phyloP scores from a whole-genome alignment of 2,113 vertebrate species.

The Saimiri boliviensis region DNA sequence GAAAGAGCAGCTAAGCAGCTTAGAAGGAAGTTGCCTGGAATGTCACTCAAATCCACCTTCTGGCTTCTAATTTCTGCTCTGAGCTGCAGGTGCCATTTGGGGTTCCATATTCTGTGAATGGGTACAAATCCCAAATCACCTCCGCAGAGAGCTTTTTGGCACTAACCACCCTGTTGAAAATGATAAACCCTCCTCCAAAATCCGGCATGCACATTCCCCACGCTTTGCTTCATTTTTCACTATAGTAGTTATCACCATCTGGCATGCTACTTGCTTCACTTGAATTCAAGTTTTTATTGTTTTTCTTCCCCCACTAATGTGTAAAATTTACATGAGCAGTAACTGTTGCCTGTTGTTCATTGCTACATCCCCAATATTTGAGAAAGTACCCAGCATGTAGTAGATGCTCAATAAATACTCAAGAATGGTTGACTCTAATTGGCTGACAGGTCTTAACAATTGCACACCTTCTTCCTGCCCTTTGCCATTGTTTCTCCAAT shows the following conservation, averaged over 20 bases:
- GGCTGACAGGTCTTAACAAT: not conserved
- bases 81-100: not conserved
- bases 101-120: constrained; percentile 41
- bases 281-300: not conserved
- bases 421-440: not conserved
- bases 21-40: not conserved
- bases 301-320: not conserved
- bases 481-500: not conserved
- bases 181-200: constrained; percentile 12
- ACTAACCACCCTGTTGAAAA: constrained; percentile 22
- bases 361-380: not conserved
- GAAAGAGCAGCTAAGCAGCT: not conserved
- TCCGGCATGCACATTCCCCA: rapidly evolving
- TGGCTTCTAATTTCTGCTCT: not conserved
- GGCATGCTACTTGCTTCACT: not conserved
- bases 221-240: not conserved
- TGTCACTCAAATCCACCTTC: not conserved
- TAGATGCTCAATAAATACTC: not conserved
- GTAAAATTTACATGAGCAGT: not conserved
- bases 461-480: not conserved
- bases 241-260: constrained; percentile 40
- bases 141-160: constrained; percentile 20
- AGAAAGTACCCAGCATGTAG: not conserved
- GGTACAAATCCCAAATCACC: not conserved
- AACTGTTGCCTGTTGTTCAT: not conserved